These are phyloP conservation scores for Drosophila greeni DNA, from an alignment of 2,888 invertebrate species.

Conservation along the genomic window DNA sequence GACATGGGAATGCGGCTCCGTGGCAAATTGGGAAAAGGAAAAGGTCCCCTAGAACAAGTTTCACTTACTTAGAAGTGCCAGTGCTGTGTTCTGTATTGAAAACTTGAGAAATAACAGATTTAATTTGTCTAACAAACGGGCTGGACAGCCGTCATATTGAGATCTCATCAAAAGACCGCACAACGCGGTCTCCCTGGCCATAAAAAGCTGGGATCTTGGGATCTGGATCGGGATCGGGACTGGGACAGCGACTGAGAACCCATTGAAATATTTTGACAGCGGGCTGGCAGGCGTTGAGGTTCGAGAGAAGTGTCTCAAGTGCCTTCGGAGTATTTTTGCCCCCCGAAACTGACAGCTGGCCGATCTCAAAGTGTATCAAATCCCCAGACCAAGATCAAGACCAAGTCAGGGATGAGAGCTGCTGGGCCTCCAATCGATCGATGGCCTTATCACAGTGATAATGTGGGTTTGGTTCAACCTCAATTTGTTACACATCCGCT, in stretches of 20 bases:
- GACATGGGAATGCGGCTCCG: slow-evolving; percentile 68
- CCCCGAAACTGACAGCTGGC: slow-evolving; percentile 60
- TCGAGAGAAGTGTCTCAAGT: slow-evolving; percentile 74
- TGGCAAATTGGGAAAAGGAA: slow-evolving; percentile 52
- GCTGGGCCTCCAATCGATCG: slow-evolving; percentile 24
- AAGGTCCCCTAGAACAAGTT: slow-evolving; percentile 59
- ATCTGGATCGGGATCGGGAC: slow-evolving; percentile 3
- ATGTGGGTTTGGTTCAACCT: slow-evolving; percentile 57
- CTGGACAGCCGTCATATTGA: slow-evolving; percentile 68
- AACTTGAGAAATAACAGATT: slow-evolving; percentile 69
- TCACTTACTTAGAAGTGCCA: slow-evolving; percentile 58
- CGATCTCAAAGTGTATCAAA: slow-evolving; percentile 39
- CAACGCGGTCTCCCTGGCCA: slow-evolving; percentile 45
- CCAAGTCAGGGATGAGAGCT: slow-evolving; percentile 8
- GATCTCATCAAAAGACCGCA: slow-evolving; percentile 72
- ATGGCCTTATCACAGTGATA: slow-evolving; percentile 54
- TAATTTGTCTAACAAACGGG: slow-evolving; percentile 69
- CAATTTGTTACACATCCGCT: slow-evolving; percentile 66
- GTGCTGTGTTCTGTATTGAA: slow-evolving; percentile 44
- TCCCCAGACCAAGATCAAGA: slow-evolving; percentile 10
- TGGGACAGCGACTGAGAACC: slow-evolving; percentile 5
- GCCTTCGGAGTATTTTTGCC: slow-evolving; percentile 68
- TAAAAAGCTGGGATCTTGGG: slow-evolving; percentile 17
- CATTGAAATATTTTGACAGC: slow-evolving; percentile 74
- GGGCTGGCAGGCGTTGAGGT: slow-evolving; percentile 71